Conservation (phyloP, 2,113 vertebrate species). For the Brevimyrus niger region DNA sequence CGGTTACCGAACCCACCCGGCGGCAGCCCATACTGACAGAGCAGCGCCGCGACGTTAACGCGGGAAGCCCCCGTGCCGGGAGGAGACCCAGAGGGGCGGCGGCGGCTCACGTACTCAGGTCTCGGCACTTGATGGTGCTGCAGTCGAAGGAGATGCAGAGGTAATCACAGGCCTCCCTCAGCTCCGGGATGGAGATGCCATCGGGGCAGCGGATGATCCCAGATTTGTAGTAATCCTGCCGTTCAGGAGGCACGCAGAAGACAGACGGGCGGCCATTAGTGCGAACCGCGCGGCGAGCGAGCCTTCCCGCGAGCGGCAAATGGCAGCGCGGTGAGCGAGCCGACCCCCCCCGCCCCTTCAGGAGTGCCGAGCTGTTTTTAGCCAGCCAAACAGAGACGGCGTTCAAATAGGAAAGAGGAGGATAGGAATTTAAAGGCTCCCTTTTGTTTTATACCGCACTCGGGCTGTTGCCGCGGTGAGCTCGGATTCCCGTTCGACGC, state of each 20-base stretch:
- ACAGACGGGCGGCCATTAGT: constrained; percentile 56
- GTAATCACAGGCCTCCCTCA: constrained; percentile 98
- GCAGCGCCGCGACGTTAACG: neutral
- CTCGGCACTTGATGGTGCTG: constrained; percentile 98
- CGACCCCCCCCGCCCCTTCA: constrained; percentile 9
- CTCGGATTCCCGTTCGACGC: neutral
- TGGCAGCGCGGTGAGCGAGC: constrained; percentile 17
- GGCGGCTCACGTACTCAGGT: constrained; percentile 86
- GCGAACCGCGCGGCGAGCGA: constrained; percentile 35
- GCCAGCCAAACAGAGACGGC: constrained; percentile 23
- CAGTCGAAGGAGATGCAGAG: constrained; percentile 98
- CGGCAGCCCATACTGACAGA: neutral
- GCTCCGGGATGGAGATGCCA: constrained; percentile 96
- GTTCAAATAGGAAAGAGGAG: neutral
- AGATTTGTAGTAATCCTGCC: constrained; percentile 98
- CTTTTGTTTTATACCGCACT: neutral
- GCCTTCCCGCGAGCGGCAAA: constrained; percentile 30
- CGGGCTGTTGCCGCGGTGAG: neutral
- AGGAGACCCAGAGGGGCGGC: neutral
- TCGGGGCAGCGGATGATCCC: constrained; percentile 98
- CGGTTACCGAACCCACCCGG: neutral
- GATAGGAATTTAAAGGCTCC: neutral
- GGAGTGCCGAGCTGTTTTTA: constrained; percentile 26
- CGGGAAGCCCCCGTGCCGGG: neutral
- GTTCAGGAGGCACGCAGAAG: constrained; percentile 33